These are phyloP conservation scores for Muscina levida DNA, from an alignment of 2,888 invertebrate species.

Conservation along the genomic window DNA sequence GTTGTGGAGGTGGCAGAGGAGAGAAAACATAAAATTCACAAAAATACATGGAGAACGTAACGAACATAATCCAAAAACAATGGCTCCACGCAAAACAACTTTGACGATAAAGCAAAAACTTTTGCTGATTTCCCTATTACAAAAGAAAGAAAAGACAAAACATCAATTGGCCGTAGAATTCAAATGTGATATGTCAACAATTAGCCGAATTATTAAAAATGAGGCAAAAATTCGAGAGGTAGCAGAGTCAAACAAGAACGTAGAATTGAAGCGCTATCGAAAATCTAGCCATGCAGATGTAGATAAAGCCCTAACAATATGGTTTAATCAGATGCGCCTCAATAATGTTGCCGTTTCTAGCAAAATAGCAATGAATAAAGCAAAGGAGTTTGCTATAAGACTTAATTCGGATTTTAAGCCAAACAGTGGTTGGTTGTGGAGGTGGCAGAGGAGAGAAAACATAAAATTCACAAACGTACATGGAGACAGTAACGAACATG, in stretches of 20 bases:
- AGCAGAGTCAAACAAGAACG: constrained; percentile 11
- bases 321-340: constrained; percentile 17
- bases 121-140: neutral
- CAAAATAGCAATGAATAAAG: neutral
- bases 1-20: constrained; percentile 13
- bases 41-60: constrained; percentile 10
- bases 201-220: no score
- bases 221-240: no score
- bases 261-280: constrained; percentile 16
- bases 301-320: neutral
- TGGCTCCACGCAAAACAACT: constrained; percentile 23
- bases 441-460: constrained; percentile 5
- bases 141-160: constrained; percentile 18
- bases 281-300: constrained; percentile 4
- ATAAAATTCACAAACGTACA: constrained; percentile 8
- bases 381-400: constrained; percentile 39
- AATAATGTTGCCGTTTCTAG: neutral
- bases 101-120: constrained; percentile 15
- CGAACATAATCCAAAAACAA: neutral
- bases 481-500: constrained; percentile 11
- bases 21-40: neutral
- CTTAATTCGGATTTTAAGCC: constrained; percentile 29
- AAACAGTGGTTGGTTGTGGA: constrained; percentile 36
- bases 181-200: constrained; percentile 12
- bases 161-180: constrained; percentile 14